These are phyloP conservation scores for Drosophila dunni DNA, from an alignment of 1,140 invertebrate species.

Conservation along the genomic window DNA sequence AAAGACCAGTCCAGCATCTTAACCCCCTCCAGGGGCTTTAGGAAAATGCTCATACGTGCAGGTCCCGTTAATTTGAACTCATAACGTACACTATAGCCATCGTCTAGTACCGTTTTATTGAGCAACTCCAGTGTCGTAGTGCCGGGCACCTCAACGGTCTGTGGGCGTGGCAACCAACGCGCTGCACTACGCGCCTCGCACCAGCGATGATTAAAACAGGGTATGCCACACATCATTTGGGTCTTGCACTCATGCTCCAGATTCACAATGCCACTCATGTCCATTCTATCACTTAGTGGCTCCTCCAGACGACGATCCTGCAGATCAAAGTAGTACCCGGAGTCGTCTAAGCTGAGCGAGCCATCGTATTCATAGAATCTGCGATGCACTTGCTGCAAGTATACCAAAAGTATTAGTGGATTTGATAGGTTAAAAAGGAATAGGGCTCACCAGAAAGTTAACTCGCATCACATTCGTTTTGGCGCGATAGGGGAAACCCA, in stretches of 20 bases:
- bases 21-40: constrained; percentile 47
- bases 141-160: constrained; percentile 53
- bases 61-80: constrained; percentile 86
- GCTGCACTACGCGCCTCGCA: constrained; percentile 48
- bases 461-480: constrained; percentile 89
- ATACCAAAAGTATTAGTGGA: no score
- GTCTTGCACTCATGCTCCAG: constrained; percentile 87
- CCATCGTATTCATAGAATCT: constrained; percentile 87
- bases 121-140: constrained; percentile 43
- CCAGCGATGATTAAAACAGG: constrained; percentile 88
- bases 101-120: constrained; percentile 39
- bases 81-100: constrained; percentile 28
- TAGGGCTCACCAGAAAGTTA: constrained; percentile 87
- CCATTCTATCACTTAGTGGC: constrained; percentile 85
- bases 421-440: not conserved
- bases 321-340: constrained; percentile 90
- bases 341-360: constrained; percentile 85
- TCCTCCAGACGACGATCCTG: constrained; percentile 89
- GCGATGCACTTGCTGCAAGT: constrained; percentile 87
- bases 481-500: constrained; percentile 91
- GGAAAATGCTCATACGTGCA: constrained; percentile 86
- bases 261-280: constrained; percentile 85
- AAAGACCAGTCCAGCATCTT: constrained; percentile 65
- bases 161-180: constrained; percentile 60
- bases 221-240: constrained; percentile 90